Percentiles rank a stretch among this genome's conserved stretches.
Evolutionary conservation across 2,797 vertebrate genomes (phyloP).

Genomic region (Rhinella marina): DNA sequence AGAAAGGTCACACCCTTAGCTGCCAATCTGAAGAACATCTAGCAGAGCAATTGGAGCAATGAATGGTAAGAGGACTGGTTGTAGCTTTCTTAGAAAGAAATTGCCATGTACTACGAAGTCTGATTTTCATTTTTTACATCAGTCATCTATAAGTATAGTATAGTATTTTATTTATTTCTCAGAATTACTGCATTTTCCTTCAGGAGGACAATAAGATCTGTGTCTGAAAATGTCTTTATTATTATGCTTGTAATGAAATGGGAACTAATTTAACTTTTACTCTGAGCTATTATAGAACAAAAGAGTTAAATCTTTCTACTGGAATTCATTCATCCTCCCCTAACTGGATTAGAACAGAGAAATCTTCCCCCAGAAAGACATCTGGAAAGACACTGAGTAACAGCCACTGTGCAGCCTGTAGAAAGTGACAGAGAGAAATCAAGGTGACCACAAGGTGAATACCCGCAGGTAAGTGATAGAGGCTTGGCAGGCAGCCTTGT

Average conservation of each 20-base stretch:
- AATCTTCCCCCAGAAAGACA: neutral
- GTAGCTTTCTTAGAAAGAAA: no score
- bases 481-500: slow-evolving; percentile 64
- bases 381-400: slow-evolving; percentile 24
- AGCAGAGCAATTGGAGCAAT: no score
- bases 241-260: neutral
- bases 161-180: no score
- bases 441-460: slow-evolving; percentile 59
- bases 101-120: no score
- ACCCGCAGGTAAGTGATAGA: slow-evolving; percentile 48
- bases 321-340: neutral
- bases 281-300: neutral
- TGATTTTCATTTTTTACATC: no score
- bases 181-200: neutral
- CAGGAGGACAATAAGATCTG: no score
- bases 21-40: no score
- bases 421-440: slow-evolving; percentile 27
- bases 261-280: neutral
- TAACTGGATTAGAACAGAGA: neutral
- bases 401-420: slow-evolving; percentile 8
- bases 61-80: no score
- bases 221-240: neutral
- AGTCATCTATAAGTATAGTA: no score
- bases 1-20: no score
- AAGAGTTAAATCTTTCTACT: neutral